These are phyloP conservation scores for Larimichthys polyactis DNA, from an alignment of 2,113 vertebrate genomes.

Conservation along the genomic window DNA sequence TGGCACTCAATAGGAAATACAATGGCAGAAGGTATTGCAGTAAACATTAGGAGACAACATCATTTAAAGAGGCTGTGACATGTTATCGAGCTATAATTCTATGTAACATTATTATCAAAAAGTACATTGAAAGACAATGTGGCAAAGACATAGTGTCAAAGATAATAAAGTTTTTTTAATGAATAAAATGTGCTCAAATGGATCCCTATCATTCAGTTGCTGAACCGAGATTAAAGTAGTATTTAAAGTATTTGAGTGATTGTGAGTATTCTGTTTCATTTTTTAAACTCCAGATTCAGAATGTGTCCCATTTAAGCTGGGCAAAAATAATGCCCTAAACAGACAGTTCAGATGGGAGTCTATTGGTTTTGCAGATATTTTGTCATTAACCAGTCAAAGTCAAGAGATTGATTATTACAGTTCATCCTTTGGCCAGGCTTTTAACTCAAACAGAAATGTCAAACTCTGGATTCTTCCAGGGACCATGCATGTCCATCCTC, in stretches of 20 bases:
- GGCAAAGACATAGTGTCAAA: not conserved
- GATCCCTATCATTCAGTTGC: not conserved
- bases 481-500: no score
- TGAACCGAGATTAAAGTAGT: not conserved
- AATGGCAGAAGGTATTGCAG: not conserved
- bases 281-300: not conserved
- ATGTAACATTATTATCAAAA: not conserved
- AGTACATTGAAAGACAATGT: not conserved
- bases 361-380: not conserved
- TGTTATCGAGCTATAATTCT: not conserved
- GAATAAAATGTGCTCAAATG: not conserved
- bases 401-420: no score
- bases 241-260: not conserved
- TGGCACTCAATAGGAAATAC: conserved; percentile 31
- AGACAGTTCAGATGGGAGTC: not conserved
- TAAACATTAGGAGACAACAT: not conserved
- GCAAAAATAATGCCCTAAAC: not conserved
- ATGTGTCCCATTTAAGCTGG: not conserved
- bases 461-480: no score
- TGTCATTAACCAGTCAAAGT: not conserved
- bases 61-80: not conserved
- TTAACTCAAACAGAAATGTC: no score
- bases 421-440: no score
- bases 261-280: not conserved
- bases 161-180: not conserved